phyloP scores from a whole-genome alignment of 92 coral and sea anemone genomes.

The Epizoanthus rinbou region DNA sequence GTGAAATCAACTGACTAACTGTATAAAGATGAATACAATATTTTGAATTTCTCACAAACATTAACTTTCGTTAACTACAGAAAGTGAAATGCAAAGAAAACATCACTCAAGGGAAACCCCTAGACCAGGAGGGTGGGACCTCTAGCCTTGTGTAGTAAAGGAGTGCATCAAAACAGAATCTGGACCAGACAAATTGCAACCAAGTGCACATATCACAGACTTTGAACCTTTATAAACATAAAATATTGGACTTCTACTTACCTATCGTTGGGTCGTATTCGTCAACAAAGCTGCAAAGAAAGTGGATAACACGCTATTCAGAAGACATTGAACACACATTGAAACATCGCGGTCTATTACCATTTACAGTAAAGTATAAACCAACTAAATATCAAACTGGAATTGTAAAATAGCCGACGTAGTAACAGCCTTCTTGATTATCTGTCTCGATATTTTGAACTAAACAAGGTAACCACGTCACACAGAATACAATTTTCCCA shows the following conservation, averaged over 20 bases:
- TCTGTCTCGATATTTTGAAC: slow-evolving; percentile 4
- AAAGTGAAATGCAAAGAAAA: not conserved
- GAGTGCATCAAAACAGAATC: too few relatives aligned
- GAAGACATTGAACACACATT: not conserved
- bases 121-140: not conserved
- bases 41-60: too few relatives aligned
- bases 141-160: not conserved
- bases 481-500: not conserved
- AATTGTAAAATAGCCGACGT: not conserved
- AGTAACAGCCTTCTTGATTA: not conserved
- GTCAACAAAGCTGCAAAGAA: slow-evolving; percentile 89
- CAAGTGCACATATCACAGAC: too few relatives aligned
- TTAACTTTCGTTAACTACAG: not conserved
- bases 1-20: too few relatives aligned
- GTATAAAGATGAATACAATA: too few relatives aligned
- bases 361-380: not conserved
- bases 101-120: slow-evolving; percentile 27
- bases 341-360: not conserved
- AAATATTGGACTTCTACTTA: slow-evolving; percentile 50
- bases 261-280: slow-evolving; percentile 99
- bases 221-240: too few relatives aligned
- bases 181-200: too few relatives aligned
- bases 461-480: not conserved
- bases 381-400: too few relatives aligned
- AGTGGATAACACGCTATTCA: slow-evolving; percentile 18